phyloP scores from a whole-genome alignment of 2,113 vertebrate species.

The Thymallus thymallus region DNA sequence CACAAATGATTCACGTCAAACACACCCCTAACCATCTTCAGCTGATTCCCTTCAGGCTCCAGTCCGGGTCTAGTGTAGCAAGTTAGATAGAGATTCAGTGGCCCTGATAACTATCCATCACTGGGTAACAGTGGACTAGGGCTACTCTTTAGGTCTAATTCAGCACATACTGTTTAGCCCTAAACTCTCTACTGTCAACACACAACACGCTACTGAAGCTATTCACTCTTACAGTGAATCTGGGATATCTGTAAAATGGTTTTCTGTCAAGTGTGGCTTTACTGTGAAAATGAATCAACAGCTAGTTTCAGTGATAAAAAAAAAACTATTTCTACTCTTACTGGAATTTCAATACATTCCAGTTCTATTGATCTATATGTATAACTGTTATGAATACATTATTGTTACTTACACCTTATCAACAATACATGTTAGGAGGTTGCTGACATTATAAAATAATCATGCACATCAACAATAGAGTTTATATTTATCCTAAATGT shows the following conservation, averaged over 20 bases:
- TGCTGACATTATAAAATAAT: no score
- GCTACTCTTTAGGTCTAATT: constrained; percentile 64
- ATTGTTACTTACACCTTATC: background rate
- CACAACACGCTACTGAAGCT: constrained; percentile 54
- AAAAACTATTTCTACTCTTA: no score
- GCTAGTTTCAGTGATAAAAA: background rate
- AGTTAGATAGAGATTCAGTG: constrained; percentile 63
- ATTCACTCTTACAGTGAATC: constrained; percentile 59
- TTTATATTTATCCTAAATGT: constrained; percentile 33
- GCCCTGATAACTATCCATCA: constrained; percentile 70
- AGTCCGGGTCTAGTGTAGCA: constrained; percentile 69
- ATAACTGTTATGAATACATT: background rate
- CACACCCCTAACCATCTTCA: constrained; percentile 55
- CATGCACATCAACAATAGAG: constrained; percentile 34
- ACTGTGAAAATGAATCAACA: constrained; percentile 52
- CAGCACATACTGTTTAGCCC: constrained; percentile 63
- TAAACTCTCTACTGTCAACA: constrained; percentile 52
- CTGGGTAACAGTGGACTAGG: constrained; percentile 67
- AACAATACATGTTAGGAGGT: constrained; percentile 16
- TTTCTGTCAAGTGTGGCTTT: constrained; percentile 44
- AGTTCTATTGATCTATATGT: background rate
- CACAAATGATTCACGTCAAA: constrained; percentile 70
- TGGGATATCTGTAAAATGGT: constrained; percentile 37
- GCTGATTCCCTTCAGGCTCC: constrained; percentile 66
- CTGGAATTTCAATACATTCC: no score